Evolutionary conservation across 2,113 vertebrate species (phyloP), one percentile per base, ranked within the genome.

Genomic region (Colinus virginianus): DNA sequence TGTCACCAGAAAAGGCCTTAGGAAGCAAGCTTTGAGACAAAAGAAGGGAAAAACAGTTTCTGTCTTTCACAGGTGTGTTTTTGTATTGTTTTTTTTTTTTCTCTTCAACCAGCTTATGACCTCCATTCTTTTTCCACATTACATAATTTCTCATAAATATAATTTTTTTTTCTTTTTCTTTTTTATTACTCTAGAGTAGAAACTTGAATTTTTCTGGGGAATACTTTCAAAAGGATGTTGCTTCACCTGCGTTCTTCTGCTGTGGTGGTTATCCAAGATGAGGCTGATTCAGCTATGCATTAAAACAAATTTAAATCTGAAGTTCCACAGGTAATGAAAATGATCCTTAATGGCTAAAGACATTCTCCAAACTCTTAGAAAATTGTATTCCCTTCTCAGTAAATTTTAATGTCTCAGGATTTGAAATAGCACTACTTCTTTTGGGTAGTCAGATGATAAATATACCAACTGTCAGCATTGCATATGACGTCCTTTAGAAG

Each of bases 371-470:
- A 74, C 28, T 34, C 40, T 34, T 53, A 25, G 23, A 83, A 43
- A 68, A 68, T 69, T 72, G 34, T 40, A 66, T 32, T 32, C 28
- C 21, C 7, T 74, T 66, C 69, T 84, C 84, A 84, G 69, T 58
- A 78, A 74, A 70, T 84, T 59, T 3, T 32, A 6, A 71, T 56
- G 36, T 22, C 53, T 45, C 21, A 85, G 51, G 18, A 28, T 63
- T 56, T 46, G 40, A 45, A 56, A 43, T 48, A 51, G 20, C 14
- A 78, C 64, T 51, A 13, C 26, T 88, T 96, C 95, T 91, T 64
- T 72, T 32, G 58, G 46, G 67, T 84, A 96, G 25, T 16, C 58
- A 74, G 40, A 42, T 85, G 53, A 89, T 91, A 94, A 82, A 85
- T 64, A 25, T 64, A 19, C 38, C 19, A 4, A 71, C 78, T 83